phyloP scores from a whole-genome alignment of 1,140 invertebrate genomes.

The Coptotermes formosanus region DNA sequence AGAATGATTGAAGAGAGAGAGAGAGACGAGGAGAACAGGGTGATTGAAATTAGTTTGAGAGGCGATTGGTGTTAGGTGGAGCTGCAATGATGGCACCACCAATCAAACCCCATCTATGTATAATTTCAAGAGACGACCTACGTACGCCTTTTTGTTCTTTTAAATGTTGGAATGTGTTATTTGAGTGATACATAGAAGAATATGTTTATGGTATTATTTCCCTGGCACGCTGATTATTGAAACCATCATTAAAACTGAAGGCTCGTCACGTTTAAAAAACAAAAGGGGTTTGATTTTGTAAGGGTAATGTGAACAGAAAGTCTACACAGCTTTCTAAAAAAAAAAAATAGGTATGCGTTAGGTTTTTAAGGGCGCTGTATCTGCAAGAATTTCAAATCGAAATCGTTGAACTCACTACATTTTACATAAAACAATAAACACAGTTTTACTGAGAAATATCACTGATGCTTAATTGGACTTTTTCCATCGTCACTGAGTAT shows the following conservation, averaged over 20 bases:
- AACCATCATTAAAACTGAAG: not conserved
- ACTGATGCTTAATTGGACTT: too few relatives aligned
- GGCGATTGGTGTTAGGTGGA: not conserved
- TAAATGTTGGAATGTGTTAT: constrained; percentile 13
- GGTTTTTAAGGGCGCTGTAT: not conserved
- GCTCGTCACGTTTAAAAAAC: constrained; percentile 3
- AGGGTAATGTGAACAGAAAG: not conserved
- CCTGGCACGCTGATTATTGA: not conserved
- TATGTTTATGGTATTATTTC: not conserved
- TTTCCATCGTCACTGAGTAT: too few relatives aligned
- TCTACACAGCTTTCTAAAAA: not conserved
- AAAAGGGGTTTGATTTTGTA: not conserved
- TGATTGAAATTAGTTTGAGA: constrained; percentile 17
- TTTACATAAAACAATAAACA: not conserved
- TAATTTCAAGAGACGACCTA: not conserved
- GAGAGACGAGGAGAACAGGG: not conserved
- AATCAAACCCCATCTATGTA: constrained; percentile 12
- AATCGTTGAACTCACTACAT: not conserved
- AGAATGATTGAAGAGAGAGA: constrained; percentile 18
- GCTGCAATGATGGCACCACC: not conserved
- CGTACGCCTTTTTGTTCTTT: not conserved
- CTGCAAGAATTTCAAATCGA: not conserved
- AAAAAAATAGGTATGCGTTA: not conserved
- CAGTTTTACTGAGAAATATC: not conserved
- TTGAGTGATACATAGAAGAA: not conserved